Conservation (phyloP, 2,888 invertebrate species). For the Diplazon laetatorius region DNA sequence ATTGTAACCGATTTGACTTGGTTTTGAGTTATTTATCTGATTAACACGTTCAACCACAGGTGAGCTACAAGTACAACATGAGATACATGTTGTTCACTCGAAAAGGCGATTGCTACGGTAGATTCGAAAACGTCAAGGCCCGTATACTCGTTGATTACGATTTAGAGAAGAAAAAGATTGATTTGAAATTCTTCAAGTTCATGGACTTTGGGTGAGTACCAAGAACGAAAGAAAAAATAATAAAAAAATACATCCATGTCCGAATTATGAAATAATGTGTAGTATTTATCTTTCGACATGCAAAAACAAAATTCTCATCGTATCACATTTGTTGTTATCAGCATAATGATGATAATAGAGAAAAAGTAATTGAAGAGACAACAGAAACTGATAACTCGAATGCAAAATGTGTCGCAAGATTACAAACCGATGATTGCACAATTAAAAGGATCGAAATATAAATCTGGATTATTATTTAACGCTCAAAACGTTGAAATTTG, state of each 20-base stretch:
- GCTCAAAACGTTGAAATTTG: too few relatives aligned
- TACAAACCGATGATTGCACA: background rate
- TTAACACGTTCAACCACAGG: constrained; percentile 58
- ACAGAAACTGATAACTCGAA: background rate
- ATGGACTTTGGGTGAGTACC: constrained; percentile 68
- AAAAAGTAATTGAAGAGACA: background rate
- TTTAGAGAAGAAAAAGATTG: constrained; percentile 53
- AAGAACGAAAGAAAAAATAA: background rate
- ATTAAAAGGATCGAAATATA: background rate
- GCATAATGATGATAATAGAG: background rate
- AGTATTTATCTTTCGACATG: background rate
- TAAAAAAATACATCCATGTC: background rate
- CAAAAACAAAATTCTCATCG: constrained; percentile 18
- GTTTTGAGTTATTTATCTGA: background rate
- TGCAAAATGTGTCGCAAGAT: background rate
- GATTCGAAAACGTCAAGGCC: constrained; percentile 58
- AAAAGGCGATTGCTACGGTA: constrained; percentile 66
- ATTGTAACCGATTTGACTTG: background rate
- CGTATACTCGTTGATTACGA: constrained; percentile 59
- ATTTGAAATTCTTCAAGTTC: constrained; percentile 65
- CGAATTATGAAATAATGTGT: background rate
- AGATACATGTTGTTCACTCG: constrained; percentile 63
- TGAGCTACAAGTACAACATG: constrained; percentile 68
- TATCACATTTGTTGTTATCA: background rate
- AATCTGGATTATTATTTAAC: background rate